phyloP scores from a whole-genome alignment of 2,888 invertebrate genomes.

The Parnassius mnemosyne region DNA sequence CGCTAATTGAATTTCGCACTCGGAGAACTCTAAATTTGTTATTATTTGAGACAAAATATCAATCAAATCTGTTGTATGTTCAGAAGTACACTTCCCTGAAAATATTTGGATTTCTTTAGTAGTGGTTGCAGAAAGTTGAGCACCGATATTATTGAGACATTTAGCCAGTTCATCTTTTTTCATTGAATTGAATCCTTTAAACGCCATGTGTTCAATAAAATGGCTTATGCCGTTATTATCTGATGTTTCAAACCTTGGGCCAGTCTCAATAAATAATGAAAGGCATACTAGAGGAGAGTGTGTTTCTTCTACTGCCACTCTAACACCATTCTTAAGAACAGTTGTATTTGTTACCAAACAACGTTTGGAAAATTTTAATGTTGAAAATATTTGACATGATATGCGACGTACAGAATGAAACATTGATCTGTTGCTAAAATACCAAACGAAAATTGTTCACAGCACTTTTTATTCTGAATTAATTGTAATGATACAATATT shows the following conservation, averaged over 20 bases:
- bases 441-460: too few species aligned
- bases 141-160: slow-evolving; percentile 35
- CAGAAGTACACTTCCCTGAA: slow-evolving; percentile 38
- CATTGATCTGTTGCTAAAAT: slow-evolving; percentile 2
- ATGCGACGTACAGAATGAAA: neutral
- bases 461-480: too few species aligned
- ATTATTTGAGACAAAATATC: slow-evolving; percentile 44
- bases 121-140: slow-evolving; percentile 47
- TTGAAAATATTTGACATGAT: neutral
- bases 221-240: slow-evolving; percentile 58
- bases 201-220: slow-evolving; percentile 63
- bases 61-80: slow-evolving; percentile 33
- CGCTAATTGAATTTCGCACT: slow-evolving; percentile 45
- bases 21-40: slow-evolving; percentile 42
- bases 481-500: too few species aligned
- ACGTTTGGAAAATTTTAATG: neutral
- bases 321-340: slow-evolving; percentile 51
- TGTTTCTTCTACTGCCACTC: slow-evolving; percentile 50
- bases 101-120: slow-evolving; percentile 56
- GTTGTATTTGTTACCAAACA: slow-evolving; percentile 26
- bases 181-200: slow-evolving; percentile 47
- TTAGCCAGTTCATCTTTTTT: slow-evolving; percentile 37
- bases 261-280: slow-evolving; percentile 50
- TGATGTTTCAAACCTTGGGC: slow-evolving; percentile 54
- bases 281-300: slow-evolving; percentile 45